Conservation (phyloP, 2,113 vertebrate species). For the Lynx canadensis region DNA sequence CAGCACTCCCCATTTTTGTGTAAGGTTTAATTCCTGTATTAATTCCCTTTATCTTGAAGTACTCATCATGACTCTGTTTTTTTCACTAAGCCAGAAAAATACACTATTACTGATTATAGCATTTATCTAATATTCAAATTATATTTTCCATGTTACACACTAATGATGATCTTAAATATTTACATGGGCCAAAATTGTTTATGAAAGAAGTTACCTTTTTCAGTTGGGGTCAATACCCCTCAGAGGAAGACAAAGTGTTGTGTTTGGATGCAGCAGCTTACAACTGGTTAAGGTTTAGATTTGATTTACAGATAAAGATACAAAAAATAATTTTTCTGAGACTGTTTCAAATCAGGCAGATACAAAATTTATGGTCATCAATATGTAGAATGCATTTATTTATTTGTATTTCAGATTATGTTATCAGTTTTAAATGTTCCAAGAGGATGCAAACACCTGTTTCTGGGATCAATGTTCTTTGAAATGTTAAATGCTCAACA, state of each 20-base stretch:
- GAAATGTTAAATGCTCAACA: background rate
- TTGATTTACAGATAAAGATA: background rate
- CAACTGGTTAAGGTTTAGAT: background rate
- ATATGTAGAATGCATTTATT: background rate
- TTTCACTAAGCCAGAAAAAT: background rate
- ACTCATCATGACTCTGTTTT: background rate
- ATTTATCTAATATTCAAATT: background rate
- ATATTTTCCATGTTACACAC: background rate
- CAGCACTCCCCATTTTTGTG: background rate
- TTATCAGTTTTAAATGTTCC: background rate
- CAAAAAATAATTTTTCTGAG: background rate
- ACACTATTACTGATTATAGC: background rate
- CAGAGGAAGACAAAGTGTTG: background rate
- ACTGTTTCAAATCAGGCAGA: background rate
- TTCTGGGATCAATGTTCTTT: background rate
- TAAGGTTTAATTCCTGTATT: background rate
- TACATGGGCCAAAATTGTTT: background rate
- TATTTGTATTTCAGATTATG: background rate
- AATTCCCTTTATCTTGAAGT: background rate
- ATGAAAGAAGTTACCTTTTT: background rate
- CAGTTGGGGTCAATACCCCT: rapidly evolving
- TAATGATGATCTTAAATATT: background rate
- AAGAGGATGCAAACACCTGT: background rate
- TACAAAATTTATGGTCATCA: background rate
- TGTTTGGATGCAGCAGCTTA: background rate